These are phyloP conservation scores for Gnatocerus cornutus DNA, from an alignment of 2,888 invertebrate genomes.

Conservation along the genomic window DNA sequence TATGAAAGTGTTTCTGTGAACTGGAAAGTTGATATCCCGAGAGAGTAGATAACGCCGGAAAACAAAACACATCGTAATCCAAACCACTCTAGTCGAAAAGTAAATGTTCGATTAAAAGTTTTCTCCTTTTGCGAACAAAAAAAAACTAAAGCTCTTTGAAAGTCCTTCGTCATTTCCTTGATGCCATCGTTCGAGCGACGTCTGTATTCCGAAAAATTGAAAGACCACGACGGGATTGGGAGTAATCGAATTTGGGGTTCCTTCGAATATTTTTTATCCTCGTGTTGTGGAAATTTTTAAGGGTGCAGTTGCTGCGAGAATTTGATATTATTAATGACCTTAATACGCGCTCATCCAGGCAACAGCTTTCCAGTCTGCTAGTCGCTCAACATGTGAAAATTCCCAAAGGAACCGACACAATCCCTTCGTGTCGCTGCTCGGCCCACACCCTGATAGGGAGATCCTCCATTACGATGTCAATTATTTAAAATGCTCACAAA, in stretches of 20 bases:
- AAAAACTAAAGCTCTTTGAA: conserved; percentile 43
- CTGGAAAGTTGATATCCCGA: conserved; percentile 58
- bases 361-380: conserved; percentile 65
- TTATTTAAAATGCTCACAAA: conserved; percentile 52
- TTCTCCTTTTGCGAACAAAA: conserved; percentile 54
- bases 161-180: conserved; percentile 50
- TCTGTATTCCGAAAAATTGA: conserved; percentile 40
- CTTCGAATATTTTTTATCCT: conserved; percentile 6
- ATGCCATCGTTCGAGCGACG: conserved; percentile 39
- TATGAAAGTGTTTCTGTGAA: conserved; percentile 60
- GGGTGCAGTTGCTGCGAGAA: conserved; percentile 50
- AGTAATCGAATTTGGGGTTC: conserved; percentile 36
- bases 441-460: conserved; percentile 50
- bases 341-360: conserved; percentile 64
- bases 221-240: conserved; percentile 32
- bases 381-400: conserved; percentile 67
- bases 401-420: conserved; percentile 64
- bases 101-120: conserved; percentile 64
- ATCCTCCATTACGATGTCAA: conserved; percentile 55
- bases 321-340: conserved; percentile 63
- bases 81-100: conserved; percentile 58
- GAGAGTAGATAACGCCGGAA: conserved; percentile 59
- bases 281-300: conserved; percentile 15
- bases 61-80: conserved; percentile 61
- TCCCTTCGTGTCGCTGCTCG: conserved; percentile 48